Evolutionary conservation across 1,140 invertebrate species (phyloP), one percentile per base, ranked within the genome.

Genomic region (Sipha flava): DNA sequence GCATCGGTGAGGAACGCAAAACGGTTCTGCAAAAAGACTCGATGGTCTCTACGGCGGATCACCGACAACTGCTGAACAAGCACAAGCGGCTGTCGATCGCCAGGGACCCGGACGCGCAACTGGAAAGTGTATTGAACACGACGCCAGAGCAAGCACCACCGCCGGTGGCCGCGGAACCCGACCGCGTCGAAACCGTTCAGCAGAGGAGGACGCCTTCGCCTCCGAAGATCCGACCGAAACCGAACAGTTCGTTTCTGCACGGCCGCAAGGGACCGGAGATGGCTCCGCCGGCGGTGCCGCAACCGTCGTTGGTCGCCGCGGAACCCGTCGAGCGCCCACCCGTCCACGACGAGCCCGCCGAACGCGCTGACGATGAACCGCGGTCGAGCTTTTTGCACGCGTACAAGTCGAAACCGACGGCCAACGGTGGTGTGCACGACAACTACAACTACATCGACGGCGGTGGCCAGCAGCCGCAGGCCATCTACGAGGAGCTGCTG

Each of bases 221-320:
- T 0, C 66, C 66, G 7, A 16, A 29, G 14, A 18, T 59, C 1
- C 54, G 10, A 5, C 31, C 23, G 52, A 77, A 57, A 40, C 49
- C 52, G 3, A 77, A 77, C 34, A 43, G 49, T 59, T 77, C 73
- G 7, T 77, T 77, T 77, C 12, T 77, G 34, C 52, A 77, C 16
- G 34, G 49, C 7, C 16, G 52, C 14, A 75, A 37, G 14, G 16
- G 52, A 18, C 21, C 49, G 34, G 16, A 21, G 21, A 45, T 23
- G 10, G 3, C 4, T 1, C 9, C 40, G 43, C 6, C 14, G 47
- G 1, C 23, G 9, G 1, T 5, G 12, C 6, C 1, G 21, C 1
- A 10, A 16, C 54, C 10, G 12, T 2, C 18, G 18, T 29, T 3
- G 29, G 5, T n/a, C 47, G 16, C 4, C 12, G 16, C 18, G 14